A percentile compares a stretch with the other conserved stretches of the same genome.
Conservation (phyloP, 2,113 vertebrate species). For the Tachysurus vachellii region DNA sequence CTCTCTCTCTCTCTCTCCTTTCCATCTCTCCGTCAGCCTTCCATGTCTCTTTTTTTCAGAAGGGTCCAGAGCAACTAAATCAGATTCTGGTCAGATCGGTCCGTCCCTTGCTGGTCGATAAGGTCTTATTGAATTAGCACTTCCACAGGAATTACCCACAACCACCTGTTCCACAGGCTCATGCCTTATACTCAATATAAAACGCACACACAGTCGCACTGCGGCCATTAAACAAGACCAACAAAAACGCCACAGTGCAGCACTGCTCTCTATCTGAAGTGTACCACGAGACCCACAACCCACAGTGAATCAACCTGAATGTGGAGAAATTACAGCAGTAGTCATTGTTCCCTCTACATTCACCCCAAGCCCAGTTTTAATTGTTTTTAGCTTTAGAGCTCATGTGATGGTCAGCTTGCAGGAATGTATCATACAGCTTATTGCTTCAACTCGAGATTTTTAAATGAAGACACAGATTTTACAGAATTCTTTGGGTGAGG, state of each 20-base stretch:
- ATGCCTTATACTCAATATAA: background rate
- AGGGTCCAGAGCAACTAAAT: conserved; percentile 28
- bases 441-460: background rate
- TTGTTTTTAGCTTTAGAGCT: background rate
- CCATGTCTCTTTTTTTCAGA: background rate
- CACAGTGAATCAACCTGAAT: background rate
- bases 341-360: background rate
- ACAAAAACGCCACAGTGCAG: background rate
- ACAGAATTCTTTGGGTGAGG: background rate
- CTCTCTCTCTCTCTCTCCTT: conserved; percentile 9
- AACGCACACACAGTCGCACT: conserved; percentile 3
- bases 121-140: conserved; percentile 58
- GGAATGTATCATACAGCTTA: background rate
- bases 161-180: conserved; percentile 47
- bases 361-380: background rate
- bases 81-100: conserved; percentile 49
- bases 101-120: conserved; percentile 57
- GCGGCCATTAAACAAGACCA: conserved; percentile 9
- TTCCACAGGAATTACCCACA: conserved; percentile 46
- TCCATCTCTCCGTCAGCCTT: conserved; percentile 37
- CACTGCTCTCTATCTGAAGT: conserved; percentile 3
- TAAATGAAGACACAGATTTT: background rate
- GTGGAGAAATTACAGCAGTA: background rate
- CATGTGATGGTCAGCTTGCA: background rate
- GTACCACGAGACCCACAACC: background rate